Evolutionary conservation across 2,797 vertebrate species (phyloP).

Genomic region (Lepidocolaptes lacrymiger): DNA sequence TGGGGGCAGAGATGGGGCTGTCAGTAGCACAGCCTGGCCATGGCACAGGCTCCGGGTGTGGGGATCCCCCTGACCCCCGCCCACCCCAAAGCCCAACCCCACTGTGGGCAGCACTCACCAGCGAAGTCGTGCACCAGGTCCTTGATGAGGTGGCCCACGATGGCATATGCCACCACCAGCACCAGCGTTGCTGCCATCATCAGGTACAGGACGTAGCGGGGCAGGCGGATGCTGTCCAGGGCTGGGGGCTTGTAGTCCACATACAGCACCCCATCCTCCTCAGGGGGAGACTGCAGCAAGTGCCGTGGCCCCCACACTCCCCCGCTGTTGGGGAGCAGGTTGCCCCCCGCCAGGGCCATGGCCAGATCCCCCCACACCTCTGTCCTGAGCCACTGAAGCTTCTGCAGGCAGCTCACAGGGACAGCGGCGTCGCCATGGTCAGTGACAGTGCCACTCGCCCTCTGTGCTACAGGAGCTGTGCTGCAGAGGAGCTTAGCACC

Average conservation of each 20-base stretch:
- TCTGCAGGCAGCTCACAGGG: neutral
- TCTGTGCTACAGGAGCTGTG: accelerated
- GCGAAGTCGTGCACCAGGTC: conserved; percentile 90
- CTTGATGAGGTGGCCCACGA: conserved; percentile 92
- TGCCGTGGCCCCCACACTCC: neutral
- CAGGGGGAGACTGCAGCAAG: neutral
- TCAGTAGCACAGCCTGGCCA: neutral
- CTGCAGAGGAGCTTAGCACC: neutral
- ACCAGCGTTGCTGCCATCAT: conserved; percentile 83
- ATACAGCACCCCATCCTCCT: conserved; percentile 75
- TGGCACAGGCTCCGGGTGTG: neutral
- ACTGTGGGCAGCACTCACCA: conserved; percentile 75
- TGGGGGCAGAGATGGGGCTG: accelerated
- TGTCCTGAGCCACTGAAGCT: accelerated
- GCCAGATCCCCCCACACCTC: neutral
- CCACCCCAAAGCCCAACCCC: neutral
- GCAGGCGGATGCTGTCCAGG: conserved; percentile 86
- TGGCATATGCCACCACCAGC: conserved; percentile 87
- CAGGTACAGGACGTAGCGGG: conserved; percentile 83
- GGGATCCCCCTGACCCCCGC: neutral
- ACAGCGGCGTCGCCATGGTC: neutral
- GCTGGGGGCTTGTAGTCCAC: conserved; percentile 85
- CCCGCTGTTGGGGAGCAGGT: accelerated
- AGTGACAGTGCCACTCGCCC: neutral
- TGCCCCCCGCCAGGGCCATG: neutral